Conservation (phyloP, 2,113 vertebrate species). For the Chamaetylas fuelleborni region DNA sequence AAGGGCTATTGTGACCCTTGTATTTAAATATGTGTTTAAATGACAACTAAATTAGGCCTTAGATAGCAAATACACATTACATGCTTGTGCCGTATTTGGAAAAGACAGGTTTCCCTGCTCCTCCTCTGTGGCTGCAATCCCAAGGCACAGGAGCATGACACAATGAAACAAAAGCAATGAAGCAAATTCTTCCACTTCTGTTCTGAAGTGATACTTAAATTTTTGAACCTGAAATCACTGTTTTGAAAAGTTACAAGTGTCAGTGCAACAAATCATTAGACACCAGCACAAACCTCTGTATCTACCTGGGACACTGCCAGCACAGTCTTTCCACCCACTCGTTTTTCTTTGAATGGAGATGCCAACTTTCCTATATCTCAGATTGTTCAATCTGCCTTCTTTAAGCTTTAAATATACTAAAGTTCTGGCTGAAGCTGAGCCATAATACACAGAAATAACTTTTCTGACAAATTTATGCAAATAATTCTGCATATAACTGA, state of each 20-base stretch:
- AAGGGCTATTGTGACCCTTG: background rate
- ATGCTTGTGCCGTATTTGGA: background rate
- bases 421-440: background rate
- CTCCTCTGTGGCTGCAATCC: background rate
- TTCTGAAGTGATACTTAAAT: background rate
- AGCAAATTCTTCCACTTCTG: background rate
- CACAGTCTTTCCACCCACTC: accelerated
- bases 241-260: background rate
- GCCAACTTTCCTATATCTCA: background rate
- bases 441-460: background rate
- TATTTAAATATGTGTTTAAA: background rate
- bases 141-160: background rate
- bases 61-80: background rate
- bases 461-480: background rate
- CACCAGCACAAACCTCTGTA: background rate
- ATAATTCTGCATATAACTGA: background rate
- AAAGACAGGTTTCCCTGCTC: background rate
- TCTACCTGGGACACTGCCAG: background rate
- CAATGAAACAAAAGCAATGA: background rate
- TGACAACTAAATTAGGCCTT: background rate
- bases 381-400: background rate
- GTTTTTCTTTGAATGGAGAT: background rate
- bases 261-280: background rate
- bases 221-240: background rate
- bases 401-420: background rate